Base-by-base conservation (phyloP, 2,797 vertebrate genomes). In the Spinus olivaceus region DNA sequence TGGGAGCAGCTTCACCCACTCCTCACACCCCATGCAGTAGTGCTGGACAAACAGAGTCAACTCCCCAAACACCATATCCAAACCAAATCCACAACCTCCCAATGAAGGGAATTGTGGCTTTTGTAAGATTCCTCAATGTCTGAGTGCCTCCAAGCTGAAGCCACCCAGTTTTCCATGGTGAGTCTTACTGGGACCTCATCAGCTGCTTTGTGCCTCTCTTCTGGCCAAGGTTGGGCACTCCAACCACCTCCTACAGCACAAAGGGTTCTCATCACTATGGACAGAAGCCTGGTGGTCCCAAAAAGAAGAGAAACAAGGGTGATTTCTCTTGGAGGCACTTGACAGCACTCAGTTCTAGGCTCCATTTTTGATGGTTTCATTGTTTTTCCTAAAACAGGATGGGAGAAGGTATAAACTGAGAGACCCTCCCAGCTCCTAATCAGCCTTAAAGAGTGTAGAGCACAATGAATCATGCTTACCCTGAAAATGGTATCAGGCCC, bases 401-500 rank as follows among this genome's bases (percentile, higher is more conserved):
- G 32, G 65, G 23, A 90, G 37, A 73, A 14, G 23, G 50, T 25
- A 14, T 23, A 51, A 81, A 15, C 28, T 30, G 35, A 72, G 59
- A 39, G 72, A 72, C 57, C 49, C 71, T 63, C 81, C 85, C 65
- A 24, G 4, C 88, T 90, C 73, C 65, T 88, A 70, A 90, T 72
- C 60, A 59, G 5, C 32, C 61, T n/a, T 22, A 30, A 42, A 27
- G 39, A 67, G 33, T 0, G 0, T 9, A 74, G 82, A 88, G 72
- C 78, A 92, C 89, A 50, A 47, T 81, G 95, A 96, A 86, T 91
- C 96, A 93, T 3, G 16, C 61, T 56, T 66, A 76, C 81, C 90
- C 81, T 0, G 7, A 78, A 81, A 67, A 57, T 0, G 24, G 60
- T 17, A 94, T 82, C 33, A 47, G 80, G 69, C 76, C 86, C 64